Base-by-base conservation (phyloP, 2,888 invertebrate genomes). In the Eilema depressum region DNA sequence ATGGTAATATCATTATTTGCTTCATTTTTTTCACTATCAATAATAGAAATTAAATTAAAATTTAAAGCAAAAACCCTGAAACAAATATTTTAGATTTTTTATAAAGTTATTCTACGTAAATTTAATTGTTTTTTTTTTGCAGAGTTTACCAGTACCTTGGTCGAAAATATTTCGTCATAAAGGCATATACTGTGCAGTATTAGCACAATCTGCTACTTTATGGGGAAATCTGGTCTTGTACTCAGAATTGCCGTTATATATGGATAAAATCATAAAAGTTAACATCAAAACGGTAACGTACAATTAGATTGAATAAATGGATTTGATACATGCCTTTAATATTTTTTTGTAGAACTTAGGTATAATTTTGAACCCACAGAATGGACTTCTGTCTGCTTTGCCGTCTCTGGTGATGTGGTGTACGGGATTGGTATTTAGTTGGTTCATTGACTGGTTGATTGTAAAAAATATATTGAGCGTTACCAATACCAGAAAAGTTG, bases 171-270 rank as follows among this genome's bases (percentile, higher is more conserved):
- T 37, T 5, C 33, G 33, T 12, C 33, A 37, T 88, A 17, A 93
- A 96, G 93, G 91, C 10, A 75, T 93, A 72, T 90, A 89, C 59
- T 93, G 97, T 0, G 88, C 96, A n/a, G 95, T 89, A 8, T 86
- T 96, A 0, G 96, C 96, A 0, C 97, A 97, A 76, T 94, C 96
- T 63, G 96, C 96, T 0, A 96, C 96, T 73, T 96, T 96, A 25
- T 98, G 98, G 97, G 97, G 98, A 7, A 98, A 97, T 86, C 96
- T 97, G 93, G 97, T 97, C 20, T 89, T 98, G 33, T 95, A 98
- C 33, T 97, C 98, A 0, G 97, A 98, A 89, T 97, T 98, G 47
- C 98, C 98, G 0, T 96, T 97, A 0, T 98, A 97, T 84, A 96
- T 98, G 96, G 96, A 96, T 79, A 96, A 96, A 63, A 96, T 98